Conservation (phyloP, 2,888 invertebrate genomes). For the Globia sparganii region DNA sequence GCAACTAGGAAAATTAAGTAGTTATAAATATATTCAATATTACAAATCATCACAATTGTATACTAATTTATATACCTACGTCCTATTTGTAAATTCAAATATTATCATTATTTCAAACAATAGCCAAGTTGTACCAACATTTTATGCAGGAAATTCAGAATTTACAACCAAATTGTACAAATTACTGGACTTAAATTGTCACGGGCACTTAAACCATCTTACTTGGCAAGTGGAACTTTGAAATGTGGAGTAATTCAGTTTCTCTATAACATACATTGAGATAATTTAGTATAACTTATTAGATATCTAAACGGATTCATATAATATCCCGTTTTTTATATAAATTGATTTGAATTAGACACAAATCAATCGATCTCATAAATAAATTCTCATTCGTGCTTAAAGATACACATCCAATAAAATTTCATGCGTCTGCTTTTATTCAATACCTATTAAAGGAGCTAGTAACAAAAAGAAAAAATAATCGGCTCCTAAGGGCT, state of each 20-base stretch:
- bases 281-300: neutral
- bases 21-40: neutral
- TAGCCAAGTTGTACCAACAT: neutral
- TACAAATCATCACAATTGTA: neutral
- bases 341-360: neutral
- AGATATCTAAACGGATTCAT: neutral
- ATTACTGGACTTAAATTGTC: conserved; percentile 30
- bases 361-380: neutral
- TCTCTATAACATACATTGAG: neutral
- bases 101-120: conserved; percentile 2
- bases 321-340: neutral
- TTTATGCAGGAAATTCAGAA: conserved; percentile 11
- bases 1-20: neutral
- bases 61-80: neutral
- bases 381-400: neutral
- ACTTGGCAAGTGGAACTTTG: neutral
- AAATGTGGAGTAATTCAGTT: neutral
- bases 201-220: conserved; percentile 16
- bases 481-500: too few relatives aligned
- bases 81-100: neutral
- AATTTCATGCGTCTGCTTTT: conserved; percentile 43
- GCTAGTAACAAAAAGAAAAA: conserved; percentile 45
- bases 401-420: conserved; percentile 36
- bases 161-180: conserved; percentile 3
- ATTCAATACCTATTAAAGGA: conserved; percentile 52